Base-by-base conservation (phyloP, 2,797 vertebrate species). In the Catharus ustulatus region DNA sequence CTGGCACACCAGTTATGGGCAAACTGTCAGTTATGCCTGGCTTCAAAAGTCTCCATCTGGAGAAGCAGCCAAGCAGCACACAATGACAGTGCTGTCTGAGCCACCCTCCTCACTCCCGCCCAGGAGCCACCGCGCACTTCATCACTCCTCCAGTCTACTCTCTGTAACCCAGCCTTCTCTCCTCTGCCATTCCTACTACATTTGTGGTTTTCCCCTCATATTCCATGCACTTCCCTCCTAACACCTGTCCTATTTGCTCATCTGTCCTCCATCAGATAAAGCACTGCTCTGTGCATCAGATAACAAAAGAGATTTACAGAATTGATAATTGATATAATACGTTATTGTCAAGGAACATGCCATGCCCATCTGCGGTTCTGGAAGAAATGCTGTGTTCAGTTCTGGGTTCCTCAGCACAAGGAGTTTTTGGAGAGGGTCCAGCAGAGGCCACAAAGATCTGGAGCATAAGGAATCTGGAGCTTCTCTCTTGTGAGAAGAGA, bases 51-150 rank as follows among this genome's bases (percentile, higher is more conserved):
- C 52, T 94, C 77, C 52, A 82, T 89, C 61, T 89, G 86, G 86
- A 95, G 77, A 93, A 84, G 84, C 49, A 87, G 38, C 14, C 88
- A 93, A 90, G 74, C 83, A 93, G 26, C 48, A 84, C 69, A 63
- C 10, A 84, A 36, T 63, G 62, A 64, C 76, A 22, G 15, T 73
- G 18, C n/a, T 80, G 29, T 81, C 66, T 55, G 69, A 84, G 36
- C n/a, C 29, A 46, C 48, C 30, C 24, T 88, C 19, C 27, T 30
- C 0, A 0, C 46, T 87, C n/a, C 38, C 0, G 0, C 34, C 74
- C 84, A 74, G 52, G 27, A 89, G 29, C 15, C 38, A 71, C 16
- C 52, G 27, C 30, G 85, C 75, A 67, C 22, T 85, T 87, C 23
- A 24, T 75, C 61, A 61, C 6, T 55, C 36, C 9, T 81, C 24